phyloP scores from a whole-genome alignment of 2,113 vertebrate species.

The Paralichthys olivaceus region DNA sequence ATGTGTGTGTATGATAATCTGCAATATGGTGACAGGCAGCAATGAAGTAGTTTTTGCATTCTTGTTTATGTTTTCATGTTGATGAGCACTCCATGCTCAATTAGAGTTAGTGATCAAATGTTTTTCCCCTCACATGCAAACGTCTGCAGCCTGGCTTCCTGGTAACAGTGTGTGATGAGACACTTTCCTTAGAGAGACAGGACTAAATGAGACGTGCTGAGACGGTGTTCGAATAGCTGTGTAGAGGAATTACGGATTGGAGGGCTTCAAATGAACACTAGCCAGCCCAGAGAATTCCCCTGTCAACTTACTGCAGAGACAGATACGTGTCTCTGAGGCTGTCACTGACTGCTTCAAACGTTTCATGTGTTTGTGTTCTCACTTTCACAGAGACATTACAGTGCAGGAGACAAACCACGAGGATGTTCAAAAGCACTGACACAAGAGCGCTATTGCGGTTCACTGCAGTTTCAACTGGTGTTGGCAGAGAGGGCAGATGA shows the following conservation, averaged over 20 bases:
- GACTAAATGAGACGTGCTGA: conserved; percentile 48
- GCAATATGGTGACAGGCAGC: conserved; percentile 35
- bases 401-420: no score
- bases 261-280: no score
- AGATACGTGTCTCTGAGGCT: no score
- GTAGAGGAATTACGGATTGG: not conserved
- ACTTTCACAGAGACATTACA: not conserved
- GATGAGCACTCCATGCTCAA: no score
- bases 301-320: no score
- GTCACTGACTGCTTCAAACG: no score
- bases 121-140: conserved; percentile 46
- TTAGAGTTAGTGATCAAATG: conserved; percentile 73
- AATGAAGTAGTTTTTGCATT: conserved; percentile 12
- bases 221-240: conserved; percentile 34
- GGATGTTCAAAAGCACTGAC: no score
- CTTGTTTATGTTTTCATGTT: conserved; percentile 66
- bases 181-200: conserved; percentile 49
- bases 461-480: no score
- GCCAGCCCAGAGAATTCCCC: not conserved
- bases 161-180: conserved; percentile 54
- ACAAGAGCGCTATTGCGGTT: no score
- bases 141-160: conserved; percentile 19
- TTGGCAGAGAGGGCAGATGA: no score
- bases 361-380: not conserved
- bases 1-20: conserved; percentile 20